phyloP scores from a whole-genome alignment of 2,113 vertebrate species.

The Hippopotamus amphibius region DNA sequence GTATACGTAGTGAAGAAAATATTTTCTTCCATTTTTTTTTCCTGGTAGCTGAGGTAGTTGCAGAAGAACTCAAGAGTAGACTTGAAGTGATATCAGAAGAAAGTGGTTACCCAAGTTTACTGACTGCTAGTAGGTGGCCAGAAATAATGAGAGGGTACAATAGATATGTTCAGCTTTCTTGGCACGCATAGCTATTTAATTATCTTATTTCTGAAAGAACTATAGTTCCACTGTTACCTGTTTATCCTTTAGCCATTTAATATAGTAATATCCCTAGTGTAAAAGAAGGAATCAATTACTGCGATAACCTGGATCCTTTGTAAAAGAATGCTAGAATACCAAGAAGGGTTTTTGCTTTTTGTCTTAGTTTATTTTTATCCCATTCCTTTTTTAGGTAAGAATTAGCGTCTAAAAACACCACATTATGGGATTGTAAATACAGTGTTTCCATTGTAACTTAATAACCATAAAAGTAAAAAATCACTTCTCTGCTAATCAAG shows the following conservation, averaged over 20 bases:
- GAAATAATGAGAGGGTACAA: conserved; percentile 60
- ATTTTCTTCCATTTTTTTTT: conserved; percentile 12
- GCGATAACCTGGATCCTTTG: conserved; percentile 49
- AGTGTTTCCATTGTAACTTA: neutral
- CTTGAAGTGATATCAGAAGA: conserved; percentile 35
- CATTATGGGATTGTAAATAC: neutral
- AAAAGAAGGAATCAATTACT: conserved; percentile 1
- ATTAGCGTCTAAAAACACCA: conserved; percentile 1
- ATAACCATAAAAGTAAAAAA: conserved; percentile 18
- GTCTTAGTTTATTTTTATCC: neutral
- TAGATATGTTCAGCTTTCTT: conserved; percentile 58
- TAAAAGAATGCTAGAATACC: conserved; percentile 52
- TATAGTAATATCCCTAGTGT: neutral
- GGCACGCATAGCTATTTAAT: conserved; percentile 54
- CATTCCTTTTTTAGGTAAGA: conserved; percentile 60
- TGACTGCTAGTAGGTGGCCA: conserved; percentile 64
- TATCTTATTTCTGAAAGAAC: conserved; percentile 66
- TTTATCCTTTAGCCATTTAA: conserved; percentile 26
- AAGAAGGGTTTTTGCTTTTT: neutral
- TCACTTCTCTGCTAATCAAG: neutral
- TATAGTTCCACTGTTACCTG: conserved; percentile 46
- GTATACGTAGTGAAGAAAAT: conserved; percentile 30
- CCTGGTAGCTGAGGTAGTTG: neutral
- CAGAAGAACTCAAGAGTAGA: neutral
- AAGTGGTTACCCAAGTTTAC: conserved; percentile 60